Evolutionary conservation across 1,140 invertebrate species (phyloP).

Genomic region (Drosophila kanapiae): DNA sequence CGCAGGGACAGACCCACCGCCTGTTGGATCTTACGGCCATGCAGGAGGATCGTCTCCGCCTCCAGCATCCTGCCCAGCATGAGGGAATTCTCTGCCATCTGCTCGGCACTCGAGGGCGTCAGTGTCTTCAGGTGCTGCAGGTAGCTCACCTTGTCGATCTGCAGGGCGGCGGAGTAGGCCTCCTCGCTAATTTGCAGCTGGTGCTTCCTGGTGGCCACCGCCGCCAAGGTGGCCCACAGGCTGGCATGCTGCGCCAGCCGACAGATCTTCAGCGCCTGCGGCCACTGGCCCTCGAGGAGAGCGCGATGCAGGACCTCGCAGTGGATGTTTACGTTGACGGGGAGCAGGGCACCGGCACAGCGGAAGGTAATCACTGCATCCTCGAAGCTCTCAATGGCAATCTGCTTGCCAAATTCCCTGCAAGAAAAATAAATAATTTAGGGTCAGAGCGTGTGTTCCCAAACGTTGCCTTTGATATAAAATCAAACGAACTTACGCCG

Average conservation of each 20-base stretch:
- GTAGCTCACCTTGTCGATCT: constrained; percentile 96
- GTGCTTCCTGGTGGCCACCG: constrained; percentile 91
- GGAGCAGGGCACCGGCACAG: constrained; percentile 73
- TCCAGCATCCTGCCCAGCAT: constrained; percentile 92
- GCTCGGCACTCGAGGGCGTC: constrained; percentile 86
- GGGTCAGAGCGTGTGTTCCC: not conserved
- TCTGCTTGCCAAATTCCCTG: constrained; percentile 88
- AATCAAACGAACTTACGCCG: constrained; percentile 86
- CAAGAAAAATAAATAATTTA: constrained; percentile 7
- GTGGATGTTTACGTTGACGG: constrained; percentile 75
- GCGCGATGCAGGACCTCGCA: constrained; percentile 79
- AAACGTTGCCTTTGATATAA: not conserved
- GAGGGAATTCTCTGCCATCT: constrained; percentile 92
- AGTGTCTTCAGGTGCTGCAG: constrained; percentile 92
- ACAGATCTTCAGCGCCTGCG: constrained; percentile 77
- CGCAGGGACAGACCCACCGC: constrained; percentile 93
- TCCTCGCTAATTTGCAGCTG: constrained; percentile 94
- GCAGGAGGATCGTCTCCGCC: constrained; percentile 93
- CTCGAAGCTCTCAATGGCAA: constrained; percentile 92
- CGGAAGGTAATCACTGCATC: constrained; percentile 86
- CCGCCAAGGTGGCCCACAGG: constrained; percentile 95
- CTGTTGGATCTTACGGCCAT: constrained; percentile 91
- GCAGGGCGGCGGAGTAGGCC: constrained; percentile 95
- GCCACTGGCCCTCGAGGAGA: constrained; percentile 79
- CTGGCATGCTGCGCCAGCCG: constrained; percentile 88